These are phyloP conservation scores for Apoderus coryli DNA, from an alignment of 2,888 invertebrate species.

Conservation along the genomic window DNA sequence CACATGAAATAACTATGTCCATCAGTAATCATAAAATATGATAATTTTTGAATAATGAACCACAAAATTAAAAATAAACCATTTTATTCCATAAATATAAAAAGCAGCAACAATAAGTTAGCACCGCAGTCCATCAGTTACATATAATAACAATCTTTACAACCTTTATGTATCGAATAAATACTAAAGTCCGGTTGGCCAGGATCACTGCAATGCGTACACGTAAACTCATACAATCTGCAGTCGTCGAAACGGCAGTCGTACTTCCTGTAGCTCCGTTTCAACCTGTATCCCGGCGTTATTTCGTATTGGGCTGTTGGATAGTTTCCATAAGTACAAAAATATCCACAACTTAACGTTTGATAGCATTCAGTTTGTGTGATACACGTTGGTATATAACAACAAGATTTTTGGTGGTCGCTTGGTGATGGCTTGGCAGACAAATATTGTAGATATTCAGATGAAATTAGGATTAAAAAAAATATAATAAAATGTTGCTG, in stretches of 20 bases:
- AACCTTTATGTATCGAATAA: slow-evolving; percentile 11
- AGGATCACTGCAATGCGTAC: slow-evolving; percentile 18
- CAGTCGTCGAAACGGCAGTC: slow-evolving; percentile 20
- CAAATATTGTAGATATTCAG: no score
- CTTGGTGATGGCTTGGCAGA: no score
- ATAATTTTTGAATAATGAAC: no score
- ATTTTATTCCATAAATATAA: no score
- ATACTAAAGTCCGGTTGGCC: slow-evolving; percentile 15
- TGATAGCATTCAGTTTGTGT: slow-evolving; percentile 13
- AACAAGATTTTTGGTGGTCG: no score
- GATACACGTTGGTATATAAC: slow-evolving; percentile 17
- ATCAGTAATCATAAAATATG: no score
- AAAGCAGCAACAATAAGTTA: no score
- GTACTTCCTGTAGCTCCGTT: slow-evolving; percentile 14
- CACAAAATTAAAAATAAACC: no score
- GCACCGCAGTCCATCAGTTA: no score
- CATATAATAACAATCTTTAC: slow-evolving; percentile 14
- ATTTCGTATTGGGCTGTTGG: slow-evolving; percentile 12
- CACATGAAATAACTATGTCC: no score
- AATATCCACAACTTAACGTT: slow-evolving; percentile 15
- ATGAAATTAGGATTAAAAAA: no score
- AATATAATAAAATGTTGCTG: no score
- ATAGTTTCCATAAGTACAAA: slow-evolving; percentile 16
- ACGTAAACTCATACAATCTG: slow-evolving; percentile 15
- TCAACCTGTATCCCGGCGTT: slow-evolving; percentile 17